phyloP scores from a whole-genome alignment of 2,797 vertebrate genomes.

The Orestias chungarensis region DNA sequence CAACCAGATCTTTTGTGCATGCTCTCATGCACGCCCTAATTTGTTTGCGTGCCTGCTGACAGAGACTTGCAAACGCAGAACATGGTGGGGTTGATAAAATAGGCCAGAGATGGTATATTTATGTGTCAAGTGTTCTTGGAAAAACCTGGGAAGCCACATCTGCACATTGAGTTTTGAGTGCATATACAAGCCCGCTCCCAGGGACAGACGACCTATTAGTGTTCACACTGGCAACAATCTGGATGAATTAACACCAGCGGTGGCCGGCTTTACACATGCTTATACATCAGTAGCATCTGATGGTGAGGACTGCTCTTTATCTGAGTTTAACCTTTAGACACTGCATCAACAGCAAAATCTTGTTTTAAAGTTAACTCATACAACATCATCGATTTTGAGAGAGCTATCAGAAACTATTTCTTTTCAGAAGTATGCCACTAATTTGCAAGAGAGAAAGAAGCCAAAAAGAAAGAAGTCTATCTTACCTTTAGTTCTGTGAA shows the following conservation, averaged over 20 bases:
- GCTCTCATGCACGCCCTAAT: constrained; percentile 1
- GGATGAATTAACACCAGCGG: constrained; percentile 63
- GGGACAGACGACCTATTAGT: constrained; percentile 68
- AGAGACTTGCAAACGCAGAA: constrained; percentile 5
- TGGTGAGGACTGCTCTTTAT: neutral
- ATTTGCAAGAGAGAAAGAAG: too few species aligned
- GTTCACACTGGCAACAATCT: constrained; percentile 60
- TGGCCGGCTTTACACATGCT: constrained; percentile 40
- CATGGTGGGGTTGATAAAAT: constrained; percentile 32
- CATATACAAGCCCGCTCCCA: constrained; percentile 52
- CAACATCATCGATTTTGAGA: neutral
- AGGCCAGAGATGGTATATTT: constrained; percentile 18
- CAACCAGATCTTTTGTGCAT: constrained; percentile 43
- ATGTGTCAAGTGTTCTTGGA: constrained; percentile 42
- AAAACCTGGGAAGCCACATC: constrained; percentile 24
- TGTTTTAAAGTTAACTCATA: neutral
- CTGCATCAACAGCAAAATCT: neutral
- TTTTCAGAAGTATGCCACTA: too few species aligned
- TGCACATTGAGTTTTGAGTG: constrained; percentile 37
- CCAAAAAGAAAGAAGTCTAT: too few species aligned
- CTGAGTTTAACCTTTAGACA: neutral
- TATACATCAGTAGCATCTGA: constrained; percentile 38
- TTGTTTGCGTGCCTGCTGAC: neutral
- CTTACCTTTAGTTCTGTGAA: too few species aligned
- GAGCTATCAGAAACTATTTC: too few species aligned